Percentiles rank a stretch among this genome's conserved stretches.
phyloP scores from a whole-genome alignment of 2,113 vertebrate species.

The Zosterops borbonicus region DNA sequence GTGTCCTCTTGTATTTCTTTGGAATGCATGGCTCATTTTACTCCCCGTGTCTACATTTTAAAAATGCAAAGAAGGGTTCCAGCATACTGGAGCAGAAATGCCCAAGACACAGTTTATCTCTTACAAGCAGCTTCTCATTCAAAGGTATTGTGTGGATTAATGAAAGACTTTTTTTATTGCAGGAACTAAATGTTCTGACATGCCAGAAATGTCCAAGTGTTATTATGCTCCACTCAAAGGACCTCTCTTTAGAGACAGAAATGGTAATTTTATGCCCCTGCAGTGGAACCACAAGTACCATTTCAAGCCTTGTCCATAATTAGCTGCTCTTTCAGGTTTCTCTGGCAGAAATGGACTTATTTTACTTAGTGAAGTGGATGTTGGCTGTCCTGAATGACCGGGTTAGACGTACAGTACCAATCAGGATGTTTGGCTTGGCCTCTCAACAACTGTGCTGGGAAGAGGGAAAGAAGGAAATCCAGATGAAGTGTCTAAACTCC shows the following conservation, averaged over 20 bases:
- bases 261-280: constrained; percentile 70
- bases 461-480: constrained; percentile 32
- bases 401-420: neutral
- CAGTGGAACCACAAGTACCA: constrained; percentile 55
- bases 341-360: constrained; percentile 61
- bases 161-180: constrained; percentile 51
- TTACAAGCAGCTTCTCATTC: constrained; percentile 41
- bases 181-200: constrained; percentile 72
- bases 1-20: neutral
- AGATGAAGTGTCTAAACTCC: neutral
- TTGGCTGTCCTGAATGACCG: neutral
- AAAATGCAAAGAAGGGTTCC: neutral
- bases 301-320: constrained; percentile 60
- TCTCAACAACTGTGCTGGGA: constrained; percentile 27
- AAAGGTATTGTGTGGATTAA: constrained; percentile 56
- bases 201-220: constrained; percentile 68
- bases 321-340: constrained; percentile 60
- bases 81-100: neutral
- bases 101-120: constrained; percentile 16
- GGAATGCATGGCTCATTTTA: neutral
- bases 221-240: constrained; percentile 66
- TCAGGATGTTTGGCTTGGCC: constrained; percentile 25
- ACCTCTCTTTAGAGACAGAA: constrained; percentile 72
- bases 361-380: constrained; percentile 55
- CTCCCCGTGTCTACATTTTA: neutral